Conservation (phyloP, 2,888 invertebrate genomes). For the Acholoe squamosa region DNA sequence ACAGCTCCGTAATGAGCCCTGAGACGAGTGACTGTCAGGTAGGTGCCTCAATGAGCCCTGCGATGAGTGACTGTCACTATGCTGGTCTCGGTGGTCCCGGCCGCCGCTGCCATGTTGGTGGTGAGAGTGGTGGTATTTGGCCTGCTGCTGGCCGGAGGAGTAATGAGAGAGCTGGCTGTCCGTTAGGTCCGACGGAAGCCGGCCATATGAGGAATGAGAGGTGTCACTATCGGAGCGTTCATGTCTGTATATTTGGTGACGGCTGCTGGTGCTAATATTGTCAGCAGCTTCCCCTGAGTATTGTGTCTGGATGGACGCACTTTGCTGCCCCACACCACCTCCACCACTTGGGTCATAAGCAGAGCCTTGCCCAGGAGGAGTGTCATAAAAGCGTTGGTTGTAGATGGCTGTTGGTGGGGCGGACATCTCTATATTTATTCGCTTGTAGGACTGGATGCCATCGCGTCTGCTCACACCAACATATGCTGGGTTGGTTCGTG, state of each 20-base stretch:
- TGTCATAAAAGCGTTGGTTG: slow-evolving; percentile 69
- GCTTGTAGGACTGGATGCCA: slow-evolving; percentile 75
- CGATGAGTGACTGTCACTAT: slow-evolving; percentile 84
- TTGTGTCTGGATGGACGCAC: slow-evolving; percentile 61
- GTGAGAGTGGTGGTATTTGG: slow-evolving; percentile 73
- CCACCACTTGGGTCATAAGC: slow-evolving; percentile 39
- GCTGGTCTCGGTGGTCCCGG: slow-evolving; percentile 67
- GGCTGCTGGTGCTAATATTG: not conserved
- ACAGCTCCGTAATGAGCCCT: slow-evolving; percentile 78
- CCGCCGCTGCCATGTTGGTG: slow-evolving; percentile 82
- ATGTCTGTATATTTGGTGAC: slow-evolving; percentile 73
- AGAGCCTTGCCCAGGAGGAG: not conserved
- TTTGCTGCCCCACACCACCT: slow-evolving; percentile 38
- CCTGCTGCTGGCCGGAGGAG: slow-evolving; percentile 65
- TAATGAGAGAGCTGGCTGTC: slow-evolving; percentile 76
- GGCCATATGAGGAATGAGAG: slow-evolving; percentile 79
- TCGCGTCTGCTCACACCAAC: slow-evolving; percentile 77
- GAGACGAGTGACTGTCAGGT: slow-evolving; percentile 80
- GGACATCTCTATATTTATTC: slow-evolving; percentile 72
- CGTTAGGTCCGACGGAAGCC: slow-evolving; percentile 69
- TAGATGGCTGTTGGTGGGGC: slow-evolving; percentile 69
- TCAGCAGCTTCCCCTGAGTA: slow-evolving; percentile 59
- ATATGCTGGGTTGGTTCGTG: slow-evolving; percentile 82
- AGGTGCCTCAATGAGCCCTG: slow-evolving; percentile 85
- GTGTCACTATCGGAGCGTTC: slow-evolving; percentile 82